Percentiles rank a stretch among this genome's conserved stretches.
Conservation (phyloP, 2,797 vertebrate species). For the Pseudotriccus pelzelni region DNA sequence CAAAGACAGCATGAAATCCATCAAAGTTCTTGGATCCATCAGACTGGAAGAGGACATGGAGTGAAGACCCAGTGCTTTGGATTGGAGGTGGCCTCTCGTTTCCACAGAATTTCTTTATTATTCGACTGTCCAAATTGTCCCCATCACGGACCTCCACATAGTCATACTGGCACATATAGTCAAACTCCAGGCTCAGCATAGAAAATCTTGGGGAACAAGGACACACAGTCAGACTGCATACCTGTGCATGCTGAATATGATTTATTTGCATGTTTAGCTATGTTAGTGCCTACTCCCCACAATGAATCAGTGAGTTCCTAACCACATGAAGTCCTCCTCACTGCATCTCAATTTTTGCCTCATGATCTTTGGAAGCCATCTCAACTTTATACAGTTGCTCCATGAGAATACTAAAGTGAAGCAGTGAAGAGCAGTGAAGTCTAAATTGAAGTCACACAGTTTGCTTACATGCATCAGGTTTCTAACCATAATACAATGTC, state of each 20-base stretch:
- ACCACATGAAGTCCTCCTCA: neutral
- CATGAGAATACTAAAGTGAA: neutral
- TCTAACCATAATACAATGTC: neutral
- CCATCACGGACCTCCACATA: constrained; percentile 93
- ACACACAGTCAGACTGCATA: neutral
- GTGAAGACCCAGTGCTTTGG: constrained; percentile 85
- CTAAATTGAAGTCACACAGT: neutral
- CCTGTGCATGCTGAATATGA: neutral
- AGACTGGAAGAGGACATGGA: constrained; percentile 93
- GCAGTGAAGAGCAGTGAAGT: neutral
- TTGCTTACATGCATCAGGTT: neutral
- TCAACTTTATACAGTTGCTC: neutral
- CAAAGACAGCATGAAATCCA: constrained; percentile 93
- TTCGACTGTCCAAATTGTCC: constrained; percentile 83
- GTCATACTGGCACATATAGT: constrained; percentile 93
- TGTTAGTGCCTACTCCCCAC: neutral
- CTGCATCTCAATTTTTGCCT: neutral
- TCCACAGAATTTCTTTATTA: constrained; percentile 93
- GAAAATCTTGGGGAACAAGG: constrained; percentile 81
- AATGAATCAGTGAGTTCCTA: neutral
- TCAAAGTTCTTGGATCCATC: constrained; percentile 98
- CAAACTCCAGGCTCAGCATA: constrained; percentile 93
- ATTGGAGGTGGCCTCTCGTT: constrained; percentile 87
- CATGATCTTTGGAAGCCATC: neutral
- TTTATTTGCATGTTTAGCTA: neutral